Evolutionary conservation across 1,140 invertebrate species (phyloP).

Genomic region (Hyphantria cunea): DNA sequence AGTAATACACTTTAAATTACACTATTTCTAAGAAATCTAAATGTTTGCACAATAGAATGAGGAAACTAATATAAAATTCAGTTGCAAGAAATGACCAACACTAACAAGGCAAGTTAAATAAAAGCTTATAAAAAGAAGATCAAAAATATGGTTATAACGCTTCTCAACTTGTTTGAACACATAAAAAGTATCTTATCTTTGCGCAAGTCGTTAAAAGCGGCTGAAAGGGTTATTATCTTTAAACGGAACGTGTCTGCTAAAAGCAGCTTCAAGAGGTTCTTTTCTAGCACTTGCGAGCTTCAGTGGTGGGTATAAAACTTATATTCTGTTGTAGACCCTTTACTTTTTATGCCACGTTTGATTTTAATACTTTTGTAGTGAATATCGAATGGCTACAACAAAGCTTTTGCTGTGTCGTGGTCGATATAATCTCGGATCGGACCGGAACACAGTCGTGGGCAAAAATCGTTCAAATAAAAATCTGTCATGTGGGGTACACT

Average conservation of each 20-base stretch:
- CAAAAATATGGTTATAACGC: too few species aligned
- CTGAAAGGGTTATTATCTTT: conserved; percentile 1
- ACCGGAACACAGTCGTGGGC: too few species aligned
- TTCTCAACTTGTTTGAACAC: not conserved
- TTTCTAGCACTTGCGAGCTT: not conserved
- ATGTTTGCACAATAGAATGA: too few species aligned
- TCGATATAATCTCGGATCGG: too few species aligned
- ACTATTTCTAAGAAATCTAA: too few species aligned
- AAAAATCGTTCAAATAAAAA: too few species aligned
- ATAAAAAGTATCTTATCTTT: not conserved
- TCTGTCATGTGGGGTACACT: too few species aligned
- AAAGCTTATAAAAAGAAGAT: too few species aligned
- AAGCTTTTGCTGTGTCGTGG: not conserved
- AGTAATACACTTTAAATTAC: too few species aligned
- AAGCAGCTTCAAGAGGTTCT: not conserved
- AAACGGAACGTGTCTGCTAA: not conserved
- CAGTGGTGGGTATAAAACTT: not conserved
- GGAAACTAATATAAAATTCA: too few species aligned
- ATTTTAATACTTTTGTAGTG: not conserved
- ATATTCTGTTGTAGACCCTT: not conserved
- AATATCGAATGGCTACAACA: not conserved
- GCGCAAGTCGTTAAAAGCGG: not conserved
- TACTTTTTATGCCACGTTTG: not conserved
- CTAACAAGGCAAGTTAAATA: too few species aligned
- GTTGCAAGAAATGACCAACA: too few species aligned